phyloP scores from a whole-genome alignment of 2,888 invertebrate species.

The Axea sp. region DNA sequence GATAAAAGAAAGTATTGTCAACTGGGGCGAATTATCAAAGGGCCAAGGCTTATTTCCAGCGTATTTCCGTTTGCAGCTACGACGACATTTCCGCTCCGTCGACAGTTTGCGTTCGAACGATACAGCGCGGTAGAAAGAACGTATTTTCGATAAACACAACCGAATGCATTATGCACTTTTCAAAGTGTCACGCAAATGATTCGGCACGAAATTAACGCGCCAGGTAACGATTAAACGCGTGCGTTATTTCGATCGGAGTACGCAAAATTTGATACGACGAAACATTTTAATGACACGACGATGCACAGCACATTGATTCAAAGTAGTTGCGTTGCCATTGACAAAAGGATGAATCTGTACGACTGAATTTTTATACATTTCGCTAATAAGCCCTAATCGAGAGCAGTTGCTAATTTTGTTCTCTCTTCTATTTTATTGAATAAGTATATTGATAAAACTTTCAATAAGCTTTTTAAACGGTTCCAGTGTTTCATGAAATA shows the following conservation, averaged over 20 bases:
- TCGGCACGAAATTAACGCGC: constrained; percentile 49
- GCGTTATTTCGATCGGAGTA: constrained; percentile 31
- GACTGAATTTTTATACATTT: no score
- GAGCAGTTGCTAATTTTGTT: no score
- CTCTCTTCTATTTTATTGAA: no score
- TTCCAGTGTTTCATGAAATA: no score
- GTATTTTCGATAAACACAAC: constrained; percentile 40
- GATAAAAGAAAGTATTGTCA: constrained; percentile 53
- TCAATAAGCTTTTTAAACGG: no score
- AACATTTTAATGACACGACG: no score
- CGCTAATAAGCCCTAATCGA: no score
- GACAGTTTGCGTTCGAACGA: constrained; percentile 57
- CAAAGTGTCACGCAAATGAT: constrained; percentile 41
- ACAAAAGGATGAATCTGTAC: no score
- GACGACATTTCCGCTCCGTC: constrained; percentile 63
- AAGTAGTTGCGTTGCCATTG: no score
- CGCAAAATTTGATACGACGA: no score
- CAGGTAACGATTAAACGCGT: constrained; percentile 28
- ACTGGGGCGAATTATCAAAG: constrained; percentile 66
- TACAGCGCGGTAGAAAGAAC: constrained; percentile 44
- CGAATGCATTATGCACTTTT: constrained; percentile 37
- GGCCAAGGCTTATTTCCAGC: constrained; percentile 70
- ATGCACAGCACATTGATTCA: no score
- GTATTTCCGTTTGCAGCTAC: constrained; percentile 66
- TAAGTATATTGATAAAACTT: no score